phyloP scores from a whole-genome alignment of 30 jellyfish, hydroid and myxozoan genomes.

The Phacellophora camtschatica region DNA sequence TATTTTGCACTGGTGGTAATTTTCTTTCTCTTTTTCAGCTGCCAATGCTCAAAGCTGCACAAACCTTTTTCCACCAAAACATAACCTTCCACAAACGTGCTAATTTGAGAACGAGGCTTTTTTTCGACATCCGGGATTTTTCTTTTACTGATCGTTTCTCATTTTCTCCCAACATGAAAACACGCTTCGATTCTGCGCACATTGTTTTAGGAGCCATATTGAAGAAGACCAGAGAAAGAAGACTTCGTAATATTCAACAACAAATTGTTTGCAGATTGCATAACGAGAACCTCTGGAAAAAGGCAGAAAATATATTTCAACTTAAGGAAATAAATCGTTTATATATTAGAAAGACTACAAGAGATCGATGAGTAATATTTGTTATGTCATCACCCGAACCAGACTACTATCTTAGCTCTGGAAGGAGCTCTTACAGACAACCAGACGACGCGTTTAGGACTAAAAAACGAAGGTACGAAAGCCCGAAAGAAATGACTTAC shows the following conservation, averaged over 20 bases:
- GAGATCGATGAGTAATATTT: slow-evolving; percentile 26
- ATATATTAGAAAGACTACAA: background rate
- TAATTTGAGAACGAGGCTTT: background rate
- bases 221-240: background rate
- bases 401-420: slow-evolving; percentile 71
- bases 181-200: slow-evolving; percentile 58
- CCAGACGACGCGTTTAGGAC: slow-evolving; percentile 62
- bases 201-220: slow-evolving; percentile 54
- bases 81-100: background rate
- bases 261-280: no score
- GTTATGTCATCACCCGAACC: slow-evolving; percentile 98
- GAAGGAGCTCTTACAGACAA: slow-evolving; percentile 84
- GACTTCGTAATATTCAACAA: no score
- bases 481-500: slow-evolving; percentile 67
- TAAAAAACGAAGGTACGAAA: slow-evolving; percentile 50
- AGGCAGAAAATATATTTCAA: background rate
- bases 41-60: background rate
- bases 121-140: slow-evolving; percentile 32
- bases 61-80: background rate
- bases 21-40: background rate
- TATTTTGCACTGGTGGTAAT: no score
- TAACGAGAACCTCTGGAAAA: no score
- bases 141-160: background rate
- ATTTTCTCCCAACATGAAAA: slow-evolving; percentile 34
- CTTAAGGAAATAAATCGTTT: no score